Conservation (phyloP, 2,888 invertebrate genomes). For the Nowickia ferox region DNA sequence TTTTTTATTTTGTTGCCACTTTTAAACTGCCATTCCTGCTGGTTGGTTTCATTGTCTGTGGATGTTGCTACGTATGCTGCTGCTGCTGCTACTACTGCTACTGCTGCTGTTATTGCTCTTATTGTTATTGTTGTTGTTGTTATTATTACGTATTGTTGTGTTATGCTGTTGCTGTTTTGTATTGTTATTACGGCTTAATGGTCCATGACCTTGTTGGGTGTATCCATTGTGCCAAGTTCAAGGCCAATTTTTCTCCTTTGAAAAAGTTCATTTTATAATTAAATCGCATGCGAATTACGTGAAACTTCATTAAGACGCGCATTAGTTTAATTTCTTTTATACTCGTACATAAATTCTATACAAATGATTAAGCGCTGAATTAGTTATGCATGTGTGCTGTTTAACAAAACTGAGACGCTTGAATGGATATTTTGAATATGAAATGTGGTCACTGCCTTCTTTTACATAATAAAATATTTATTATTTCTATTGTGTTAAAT, state of each 20-base stretch:
- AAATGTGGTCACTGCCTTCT: too few relatives aligned
- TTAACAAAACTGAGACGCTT: constrained; percentile 6
- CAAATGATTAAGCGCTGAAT: not conserved
- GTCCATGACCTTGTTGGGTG: constrained; percentile 74
- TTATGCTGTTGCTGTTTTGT: constrained; percentile 58
- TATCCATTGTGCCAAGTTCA: constrained; percentile 74
- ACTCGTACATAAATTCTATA: constrained; percentile 1
- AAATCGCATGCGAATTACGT: constrained; percentile 57
- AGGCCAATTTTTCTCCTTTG: constrained; percentile 72
- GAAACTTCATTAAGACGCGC: constrained; percentile 31
- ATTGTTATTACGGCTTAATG: constrained; percentile 68
- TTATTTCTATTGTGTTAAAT: too few relatives aligned
- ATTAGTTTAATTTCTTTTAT: constrained; percentile 23
- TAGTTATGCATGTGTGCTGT: not conserved
- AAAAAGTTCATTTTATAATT: constrained; percentile 61
- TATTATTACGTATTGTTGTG: constrained; percentile 54
- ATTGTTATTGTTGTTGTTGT: constrained; percentile 16
- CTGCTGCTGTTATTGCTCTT: not conserved
- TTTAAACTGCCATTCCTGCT: constrained; percentile 59
- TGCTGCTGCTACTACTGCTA: not conserved
- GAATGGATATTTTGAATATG: not conserved
- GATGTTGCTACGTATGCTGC: constrained; percentile 29
- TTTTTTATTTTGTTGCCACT: constrained; percentile 40
- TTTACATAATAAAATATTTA: too few relatives aligned
- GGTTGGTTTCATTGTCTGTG: constrained; percentile 58